Evolutionary conservation across 2,888 invertebrate species (phyloP), one percentile per base, ranked within the genome.

Genomic region (Eretmocerus hayati): DNA sequence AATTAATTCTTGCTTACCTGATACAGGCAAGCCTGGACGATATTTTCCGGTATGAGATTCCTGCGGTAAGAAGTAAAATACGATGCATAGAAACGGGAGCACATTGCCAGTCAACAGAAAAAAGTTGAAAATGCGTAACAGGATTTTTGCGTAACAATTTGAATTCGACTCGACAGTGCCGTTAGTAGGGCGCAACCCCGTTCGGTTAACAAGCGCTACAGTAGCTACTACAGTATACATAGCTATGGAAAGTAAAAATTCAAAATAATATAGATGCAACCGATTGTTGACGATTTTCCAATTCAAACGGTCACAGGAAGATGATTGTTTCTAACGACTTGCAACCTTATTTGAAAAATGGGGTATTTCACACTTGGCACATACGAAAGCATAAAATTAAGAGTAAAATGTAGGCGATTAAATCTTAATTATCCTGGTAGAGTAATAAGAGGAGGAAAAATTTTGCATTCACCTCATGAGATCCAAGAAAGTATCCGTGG

Each of bases 401-500:
- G n/a, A n/a, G n/a, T n/a, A n/a, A n/a, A n/a, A n/a, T n/a, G n/a
- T n/a, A n/a, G n/a, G n/a, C n/a, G n/a, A n/a, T n/a, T n/a, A n/a
- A n/a, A n/a, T n/a, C n/a, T n/a, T n/a, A n/a, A n/a, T n/a, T n/a
- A n/a, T n/a, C n/a, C n/a, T n/a, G n/a, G n/a, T n/a, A n/a, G n/a
- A n/a, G n/a, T n/a, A n/a, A n/a, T n/a, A n/a, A n/a, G n/a, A n/a
- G n/a, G n/a, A n/a, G n/a, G n/a, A n/a, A n/a, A n/a, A n/a, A n/a
- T n/a, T n/a, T n/a, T n/a, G n/a, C n/a, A n/a, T n/a, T 41, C 64
- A 71, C 94, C 94, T 83, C 62, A 93, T 76, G 59, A 96, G 78
- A 78, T 96, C 96, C 69, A 96, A 78, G 52, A 95, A 75, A 1
- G 93, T 92, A 67, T 96, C 96, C 1, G 84, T 80, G 0, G 95